phyloP scores from a whole-genome alignment of 2,888 invertebrate genomes.

The Drosophila parthenogenetica region DNA sequence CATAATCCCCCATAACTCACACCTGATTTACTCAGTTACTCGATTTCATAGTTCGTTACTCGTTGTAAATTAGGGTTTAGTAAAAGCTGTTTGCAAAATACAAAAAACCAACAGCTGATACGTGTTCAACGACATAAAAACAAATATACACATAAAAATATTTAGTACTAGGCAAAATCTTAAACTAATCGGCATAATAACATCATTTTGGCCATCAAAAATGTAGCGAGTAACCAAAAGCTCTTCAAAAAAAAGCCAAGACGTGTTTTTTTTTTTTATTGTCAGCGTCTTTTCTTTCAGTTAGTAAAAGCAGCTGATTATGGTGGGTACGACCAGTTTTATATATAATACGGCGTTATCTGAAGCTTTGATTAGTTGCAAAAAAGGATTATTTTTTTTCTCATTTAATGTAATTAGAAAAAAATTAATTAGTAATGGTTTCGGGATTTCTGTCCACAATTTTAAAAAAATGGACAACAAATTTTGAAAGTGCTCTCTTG shows the following conservation, averaged over 20 bases:
- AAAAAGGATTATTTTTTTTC: slow-evolving; percentile 17
- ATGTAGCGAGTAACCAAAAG: slow-evolving; percentile 13
- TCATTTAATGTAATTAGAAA: slow-evolving; percentile 40
- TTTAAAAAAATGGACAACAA: slow-evolving; percentile 34
- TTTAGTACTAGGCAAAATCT: slow-evolving; percentile 39
- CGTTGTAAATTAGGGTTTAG: slow-evolving; percentile 43
- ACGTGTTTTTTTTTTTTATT: slow-evolving; percentile 1
- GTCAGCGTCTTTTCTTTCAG: slow-evolving; percentile 17
- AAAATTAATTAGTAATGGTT: slow-evolving; percentile 2
- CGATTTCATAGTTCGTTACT: slow-evolving; percentile 38
- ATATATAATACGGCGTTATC: slow-evolving; percentile 2
- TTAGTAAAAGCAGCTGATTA: slow-evolving; percentile 60
- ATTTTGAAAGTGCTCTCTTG: slow-evolving; percentile 62
- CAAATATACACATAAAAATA: slow-evolving; percentile 24
- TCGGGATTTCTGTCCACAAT: slow-evolving; percentile 36
- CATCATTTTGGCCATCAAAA: slow-evolving; percentile 21
- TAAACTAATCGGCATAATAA: slow-evolving; percentile 11
- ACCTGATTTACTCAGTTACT: slow-evolving; percentile 20
- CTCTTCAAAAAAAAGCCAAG: slow-evolving; percentile 54
- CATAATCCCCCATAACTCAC: neutral
- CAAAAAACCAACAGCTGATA: slow-evolving; percentile 55
- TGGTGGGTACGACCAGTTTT: slow-evolving; percentile 8
- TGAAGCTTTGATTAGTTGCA: slow-evolving; percentile 41
- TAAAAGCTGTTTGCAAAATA: slow-evolving; percentile 59
- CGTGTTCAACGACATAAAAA: slow-evolving; percentile 24